Conservation (phyloP, 2,888 invertebrate genomes). For the Agriotes lineatus region DNA sequence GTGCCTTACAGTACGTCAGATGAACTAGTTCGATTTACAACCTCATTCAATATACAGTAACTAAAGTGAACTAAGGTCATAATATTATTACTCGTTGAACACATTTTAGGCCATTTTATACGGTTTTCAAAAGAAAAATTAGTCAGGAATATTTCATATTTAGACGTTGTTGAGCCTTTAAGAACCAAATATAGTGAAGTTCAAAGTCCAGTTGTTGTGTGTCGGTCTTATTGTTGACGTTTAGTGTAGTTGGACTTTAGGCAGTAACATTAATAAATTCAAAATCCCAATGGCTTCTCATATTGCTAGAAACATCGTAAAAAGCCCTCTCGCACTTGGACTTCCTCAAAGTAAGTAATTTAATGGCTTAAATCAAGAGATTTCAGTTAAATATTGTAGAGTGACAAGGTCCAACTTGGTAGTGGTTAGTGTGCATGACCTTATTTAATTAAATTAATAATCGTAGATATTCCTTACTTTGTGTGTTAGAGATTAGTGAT, state of each 20-base stretch:
- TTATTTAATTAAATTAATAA: conserved; percentile 2
- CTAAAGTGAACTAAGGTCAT: no score
- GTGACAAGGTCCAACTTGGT: conserved; percentile 8
- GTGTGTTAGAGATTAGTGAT: no score
- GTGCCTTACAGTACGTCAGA: no score
- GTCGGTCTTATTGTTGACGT: background rate
- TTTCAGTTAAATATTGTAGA: background rate
- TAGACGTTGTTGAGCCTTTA: no score
- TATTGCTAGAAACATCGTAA: conserved; percentile 18
- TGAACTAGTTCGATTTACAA: no score
- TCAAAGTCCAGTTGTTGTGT: conserved; percentile 4
- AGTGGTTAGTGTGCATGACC: background rate
- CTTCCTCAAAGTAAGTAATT: conserved; percentile 16
- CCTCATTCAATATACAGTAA: no score
- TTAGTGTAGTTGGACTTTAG: background rate
- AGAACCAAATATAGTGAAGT: background rate
- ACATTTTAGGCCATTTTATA: no score
- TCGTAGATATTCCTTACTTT: no score
- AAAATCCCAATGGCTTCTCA: conserved; percentile 8
- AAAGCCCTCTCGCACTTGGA: conserved; percentile 21
- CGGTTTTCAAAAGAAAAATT: no score
- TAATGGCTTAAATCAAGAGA: background rate
- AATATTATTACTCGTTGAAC: no score
- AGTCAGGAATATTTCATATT: no score
- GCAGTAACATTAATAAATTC: no score